Conservation (phyloP, 23 tunicate species). For the Trididemnum clinides region DNA sequence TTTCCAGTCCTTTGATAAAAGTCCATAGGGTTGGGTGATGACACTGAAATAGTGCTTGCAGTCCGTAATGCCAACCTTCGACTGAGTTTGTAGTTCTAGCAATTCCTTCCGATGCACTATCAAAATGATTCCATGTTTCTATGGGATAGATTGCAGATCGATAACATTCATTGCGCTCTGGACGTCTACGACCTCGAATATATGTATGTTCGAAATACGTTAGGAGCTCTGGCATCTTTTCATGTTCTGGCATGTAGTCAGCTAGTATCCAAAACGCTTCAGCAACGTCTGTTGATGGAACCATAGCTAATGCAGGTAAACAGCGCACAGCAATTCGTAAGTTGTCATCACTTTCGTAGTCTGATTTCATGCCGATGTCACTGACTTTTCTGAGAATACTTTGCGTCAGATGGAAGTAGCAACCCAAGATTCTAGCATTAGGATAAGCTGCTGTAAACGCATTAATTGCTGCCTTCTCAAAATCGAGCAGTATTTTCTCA, state of each 20-base stretch:
- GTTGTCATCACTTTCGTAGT: conserved; percentile 45
- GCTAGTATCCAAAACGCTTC: conserved; percentile 35
- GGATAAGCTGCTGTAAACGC: too few relatives aligned
- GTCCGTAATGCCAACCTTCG: conserved; percentile 15
- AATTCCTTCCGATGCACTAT: conserved; percentile 31
- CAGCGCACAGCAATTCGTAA: conserved; percentile 39
- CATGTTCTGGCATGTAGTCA: conserved; percentile 16
- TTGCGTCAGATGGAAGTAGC: conserved; percentile 36
- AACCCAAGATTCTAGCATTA: conserved; percentile 42
- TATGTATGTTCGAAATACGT: conserved; percentile 32
- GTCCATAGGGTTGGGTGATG: conserved; percentile 42
- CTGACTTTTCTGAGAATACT: conserved; percentile 32
- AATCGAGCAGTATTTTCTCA: too few relatives aligned
- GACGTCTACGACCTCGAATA: conserved; percentile 15
- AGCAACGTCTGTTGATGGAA: conserved; percentile 34
- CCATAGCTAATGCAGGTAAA: conserved; percentile 38
- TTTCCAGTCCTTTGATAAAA: conserved; percentile 31
- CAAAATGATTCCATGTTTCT: conserved; percentile 40
- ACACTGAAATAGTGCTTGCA: conserved; percentile 31
- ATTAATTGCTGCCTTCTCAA: too few relatives aligned
- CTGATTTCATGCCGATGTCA: conserved; percentile 35
- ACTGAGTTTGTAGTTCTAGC: conserved; percentile 17
- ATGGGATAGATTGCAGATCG: conserved; percentile 41
- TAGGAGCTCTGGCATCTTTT: conserved; percentile 1
- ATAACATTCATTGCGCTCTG: conserved; percentile 36